Percentiles rank a stretch among this genome's conserved stretches.
phyloP scores from a whole-genome alignment of 2,113 vertebrate species.

The Chaetodon auriga region DNA sequence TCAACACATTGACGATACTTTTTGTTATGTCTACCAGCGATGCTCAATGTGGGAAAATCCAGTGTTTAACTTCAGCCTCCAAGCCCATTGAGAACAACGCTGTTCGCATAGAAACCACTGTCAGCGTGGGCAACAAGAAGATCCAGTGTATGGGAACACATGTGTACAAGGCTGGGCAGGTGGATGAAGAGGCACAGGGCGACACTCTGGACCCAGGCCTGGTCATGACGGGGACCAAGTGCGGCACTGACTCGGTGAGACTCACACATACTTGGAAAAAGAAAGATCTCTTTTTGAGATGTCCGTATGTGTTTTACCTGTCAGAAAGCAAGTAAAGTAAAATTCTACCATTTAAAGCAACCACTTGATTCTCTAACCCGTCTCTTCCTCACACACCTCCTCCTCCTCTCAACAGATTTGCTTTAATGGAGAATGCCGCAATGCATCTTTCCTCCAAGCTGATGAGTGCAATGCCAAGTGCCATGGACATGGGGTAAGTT shows the following conservation, averaged over 20 bases:
- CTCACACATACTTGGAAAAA: too few relatives aligned
- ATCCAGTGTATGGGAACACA: constrained; percentile 92
- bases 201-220: constrained; percentile 96
- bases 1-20: neutral
- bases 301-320: neutral
- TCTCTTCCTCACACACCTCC: constrained; percentile 6
- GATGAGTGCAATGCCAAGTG: constrained; percentile 91
- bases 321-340: too few relatives aligned
- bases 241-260: constrained; percentile 90
- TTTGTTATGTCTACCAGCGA: constrained; percentile 82
- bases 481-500: constrained; percentile 90
- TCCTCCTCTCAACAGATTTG: constrained; percentile 87
- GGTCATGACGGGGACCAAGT: constrained; percentile 96
- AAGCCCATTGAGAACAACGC: constrained; percentile 92
- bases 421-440: constrained; percentile 94
- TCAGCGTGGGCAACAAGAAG: constrained; percentile 73
- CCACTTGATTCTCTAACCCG: neutral
- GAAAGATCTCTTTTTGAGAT: neutral
- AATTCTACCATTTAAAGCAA: neutral
- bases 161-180: constrained; percentile 85
- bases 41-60: constrained; percentile 96
- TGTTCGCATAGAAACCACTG: constrained; percentile 92
- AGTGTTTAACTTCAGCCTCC: constrained; percentile 88
- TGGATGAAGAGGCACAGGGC: constrained; percentile 84
- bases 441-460: constrained; percentile 90